phyloP scores from a whole-genome alignment of 1,140 invertebrate genomes.

The Drosophila sp. region DNA sequence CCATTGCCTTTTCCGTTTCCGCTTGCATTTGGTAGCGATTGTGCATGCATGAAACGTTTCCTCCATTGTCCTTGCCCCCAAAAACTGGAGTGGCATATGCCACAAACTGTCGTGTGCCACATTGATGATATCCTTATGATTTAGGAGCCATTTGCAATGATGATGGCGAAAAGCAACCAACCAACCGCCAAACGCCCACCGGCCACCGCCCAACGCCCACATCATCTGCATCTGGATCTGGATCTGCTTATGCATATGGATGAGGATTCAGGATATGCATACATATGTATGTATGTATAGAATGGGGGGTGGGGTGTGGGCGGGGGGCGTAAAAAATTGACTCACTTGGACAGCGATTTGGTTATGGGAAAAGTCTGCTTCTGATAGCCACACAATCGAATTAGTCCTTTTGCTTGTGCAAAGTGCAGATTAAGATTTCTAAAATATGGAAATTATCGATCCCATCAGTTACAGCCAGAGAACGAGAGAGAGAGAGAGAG shows the following conservation, averaged over 20 bases:
- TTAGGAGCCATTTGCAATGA: slow-evolving; percentile 36
- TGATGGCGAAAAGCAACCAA: slow-evolving; percentile 27
- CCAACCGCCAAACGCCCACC: slow-evolving; percentile 9
- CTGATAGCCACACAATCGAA: slow-evolving; percentile 7
- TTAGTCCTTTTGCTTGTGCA: not conserved
- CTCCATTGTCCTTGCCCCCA: slow-evolving; percentile 18
- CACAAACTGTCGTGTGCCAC: slow-evolving; percentile 32
- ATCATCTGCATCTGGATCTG: slow-evolving; percentile 28
- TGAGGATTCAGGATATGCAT: not conserved
- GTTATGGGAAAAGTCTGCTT: slow-evolving; percentile 27
- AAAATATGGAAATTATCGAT: not conserved
- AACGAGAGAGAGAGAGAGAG: not conserved
- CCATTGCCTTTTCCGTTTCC: slow-evolving; percentile 34
- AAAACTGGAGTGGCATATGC: slow-evolving; percentile 43
- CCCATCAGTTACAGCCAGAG: not conserved
- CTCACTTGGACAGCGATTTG: slow-evolving; percentile 39
- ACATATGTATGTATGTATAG: too few species aligned
- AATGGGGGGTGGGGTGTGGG: too few species aligned
- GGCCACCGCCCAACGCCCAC: slow-evolving; percentile 16
- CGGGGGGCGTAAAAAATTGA: slow-evolving; percentile 6
- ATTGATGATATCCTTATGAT: slow-evolving; percentile 55
- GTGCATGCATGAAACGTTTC: slow-evolving; percentile 37
- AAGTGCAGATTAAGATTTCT: slow-evolving; percentile 5
- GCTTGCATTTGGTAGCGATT: slow-evolving; percentile 45
- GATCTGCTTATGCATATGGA: slow-evolving; percentile 9